Conservation (phyloP, 1,140 invertebrate species). For the Philaenus spumarius region DNA sequence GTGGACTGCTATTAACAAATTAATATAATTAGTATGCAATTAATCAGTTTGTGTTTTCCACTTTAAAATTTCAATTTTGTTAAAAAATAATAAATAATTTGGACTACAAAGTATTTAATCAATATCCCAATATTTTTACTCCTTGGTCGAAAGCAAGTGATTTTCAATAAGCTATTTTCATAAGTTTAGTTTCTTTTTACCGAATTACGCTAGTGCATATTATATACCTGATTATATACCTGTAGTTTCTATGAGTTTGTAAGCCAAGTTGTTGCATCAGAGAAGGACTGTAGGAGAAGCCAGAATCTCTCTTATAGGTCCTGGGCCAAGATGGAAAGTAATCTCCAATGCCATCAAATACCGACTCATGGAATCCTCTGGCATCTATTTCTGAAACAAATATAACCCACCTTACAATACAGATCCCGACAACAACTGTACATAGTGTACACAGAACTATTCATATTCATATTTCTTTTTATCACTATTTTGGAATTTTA, state of each 20-base stretch:
- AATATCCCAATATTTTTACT: no score
- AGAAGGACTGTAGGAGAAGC: not conserved
- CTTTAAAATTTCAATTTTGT: no score
- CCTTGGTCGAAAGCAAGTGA: no score
- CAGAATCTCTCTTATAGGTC: conserved; percentile 5
- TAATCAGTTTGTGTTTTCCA: no score
- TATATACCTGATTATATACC: no score
- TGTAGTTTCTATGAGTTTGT: not conserved
- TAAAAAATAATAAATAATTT: no score
- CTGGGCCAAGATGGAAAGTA: conserved; percentile 38
- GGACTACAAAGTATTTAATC: no score
- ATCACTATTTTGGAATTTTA: not conserved
- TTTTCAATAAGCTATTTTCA: no score
- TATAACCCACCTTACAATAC: not conserved
- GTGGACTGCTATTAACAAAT: no score
- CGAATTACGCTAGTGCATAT: no score
- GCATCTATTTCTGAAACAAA: conserved; percentile 35
- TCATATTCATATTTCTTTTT: not conserved
- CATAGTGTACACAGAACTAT: not conserved
- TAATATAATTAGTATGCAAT: no score
- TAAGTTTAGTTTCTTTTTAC: no score
- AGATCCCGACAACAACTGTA: not conserved
- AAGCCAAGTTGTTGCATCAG: not conserved
- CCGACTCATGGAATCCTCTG: conserved; percentile 44
- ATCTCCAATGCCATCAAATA: conserved; percentile 44